These are phyloP conservation scores for Stenurella melanura DNA, from an alignment of 2,888 invertebrate species.

Conservation along the genomic window DNA sequence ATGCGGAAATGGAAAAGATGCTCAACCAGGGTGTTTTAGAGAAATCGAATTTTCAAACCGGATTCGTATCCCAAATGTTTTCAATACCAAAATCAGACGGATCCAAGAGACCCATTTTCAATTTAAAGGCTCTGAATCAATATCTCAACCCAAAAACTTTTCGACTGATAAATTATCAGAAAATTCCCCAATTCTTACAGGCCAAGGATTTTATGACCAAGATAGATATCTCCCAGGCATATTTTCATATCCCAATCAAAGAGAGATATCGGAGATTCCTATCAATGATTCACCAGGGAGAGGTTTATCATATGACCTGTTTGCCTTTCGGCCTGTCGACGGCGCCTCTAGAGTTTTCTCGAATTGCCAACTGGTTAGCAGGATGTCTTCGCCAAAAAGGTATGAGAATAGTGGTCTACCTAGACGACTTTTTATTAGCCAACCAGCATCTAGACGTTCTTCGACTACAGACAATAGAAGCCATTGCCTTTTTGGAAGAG, in stretches of 20 bases:
- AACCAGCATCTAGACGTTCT: neutral
- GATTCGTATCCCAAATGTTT: conserved; percentile 47
- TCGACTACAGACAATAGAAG: neutral
- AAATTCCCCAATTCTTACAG: conserved; percentile 43
- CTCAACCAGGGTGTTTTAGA: conserved; percentile 32
- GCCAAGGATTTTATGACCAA: conserved; percentile 37
- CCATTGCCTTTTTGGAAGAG: conserved; percentile 30
- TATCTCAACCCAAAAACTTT: conserved; percentile 44
- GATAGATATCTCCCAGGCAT: conserved; percentile 45
- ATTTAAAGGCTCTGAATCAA: conserved; percentile 44
- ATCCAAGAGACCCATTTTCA: no score
- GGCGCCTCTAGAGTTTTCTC: conserved; percentile 9
- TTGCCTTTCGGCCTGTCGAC: conserved; percentile 51
- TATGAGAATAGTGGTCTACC: neutral
- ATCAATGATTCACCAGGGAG: conserved; percentile 38
- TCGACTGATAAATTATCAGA: conserved; percentile 44
- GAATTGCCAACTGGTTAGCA: conserved; percentile 2
- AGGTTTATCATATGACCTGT: conserved; percentile 49
- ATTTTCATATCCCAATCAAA: conserved; percentile 48
- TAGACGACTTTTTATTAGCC: neutral
- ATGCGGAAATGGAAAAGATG: conserved; percentile 39
- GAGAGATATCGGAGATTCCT: conserved; percentile 45
- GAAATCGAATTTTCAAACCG: conserved; percentile 21
- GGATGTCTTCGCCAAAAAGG: neutral
- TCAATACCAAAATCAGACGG: conserved; percentile 45